These are phyloP conservation scores for Notodonta dromedarius DNA, from an alignment of 2,888 invertebrate species.

Conservation along the genomic window DNA sequence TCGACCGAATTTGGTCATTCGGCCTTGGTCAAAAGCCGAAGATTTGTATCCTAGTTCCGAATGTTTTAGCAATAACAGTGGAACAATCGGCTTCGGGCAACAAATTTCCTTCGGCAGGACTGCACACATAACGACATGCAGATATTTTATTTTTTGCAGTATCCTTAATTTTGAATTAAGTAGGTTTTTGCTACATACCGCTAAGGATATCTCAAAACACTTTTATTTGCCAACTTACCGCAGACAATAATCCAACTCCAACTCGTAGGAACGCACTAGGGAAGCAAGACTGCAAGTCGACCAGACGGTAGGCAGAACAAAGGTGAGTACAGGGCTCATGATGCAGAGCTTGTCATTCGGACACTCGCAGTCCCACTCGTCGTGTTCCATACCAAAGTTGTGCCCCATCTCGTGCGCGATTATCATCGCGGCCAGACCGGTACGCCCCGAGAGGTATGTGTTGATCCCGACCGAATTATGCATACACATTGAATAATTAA, in stretches of 20 bases:
- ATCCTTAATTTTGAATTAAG: too few species aligned
- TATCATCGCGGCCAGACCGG: constrained; percentile 9
- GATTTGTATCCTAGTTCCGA: too few species aligned
- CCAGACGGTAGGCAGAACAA: constrained; percentile 93
- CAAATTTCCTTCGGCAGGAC: too few species aligned
- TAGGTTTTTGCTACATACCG: too few species aligned
- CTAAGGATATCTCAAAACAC: too few species aligned
- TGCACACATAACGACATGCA: too few species aligned
- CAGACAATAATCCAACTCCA: constrained; percentile 97
- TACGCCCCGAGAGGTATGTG: background rate
- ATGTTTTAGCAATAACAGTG: too few species aligned
- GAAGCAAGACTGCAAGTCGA: constrained; percentile 96
- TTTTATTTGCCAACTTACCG: constrained; percentile 63
- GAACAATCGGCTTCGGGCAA: too few species aligned
- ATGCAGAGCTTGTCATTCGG: constrained; percentile 93
- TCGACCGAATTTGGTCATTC: too few species aligned
- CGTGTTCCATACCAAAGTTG: constrained; percentile 22
- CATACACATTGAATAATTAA: constrained; percentile 97
- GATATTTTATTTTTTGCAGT: too few species aligned
- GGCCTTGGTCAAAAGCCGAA: too few species aligned
- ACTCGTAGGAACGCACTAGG: constrained; percentile 93
- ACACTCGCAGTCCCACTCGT: constrained; percentile 90
- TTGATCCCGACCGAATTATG: constrained; percentile 81
- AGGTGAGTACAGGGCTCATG: constrained; percentile 95
- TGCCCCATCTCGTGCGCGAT: constrained; percentile 28